phyloP scores from a whole-genome alignment of 2,888 invertebrate genomes.

The Oscheius onirici region DNA sequence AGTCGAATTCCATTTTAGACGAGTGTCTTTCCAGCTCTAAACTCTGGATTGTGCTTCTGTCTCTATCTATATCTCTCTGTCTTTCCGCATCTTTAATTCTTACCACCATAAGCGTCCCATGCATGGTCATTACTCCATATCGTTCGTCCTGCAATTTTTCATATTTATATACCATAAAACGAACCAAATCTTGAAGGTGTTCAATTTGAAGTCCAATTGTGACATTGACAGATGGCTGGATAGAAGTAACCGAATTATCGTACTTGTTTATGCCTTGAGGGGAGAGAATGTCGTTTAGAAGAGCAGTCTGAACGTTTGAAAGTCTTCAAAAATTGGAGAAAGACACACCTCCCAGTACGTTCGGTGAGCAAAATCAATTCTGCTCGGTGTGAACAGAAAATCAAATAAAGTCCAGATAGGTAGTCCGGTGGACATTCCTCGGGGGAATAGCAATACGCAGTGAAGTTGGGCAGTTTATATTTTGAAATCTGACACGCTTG shows the following conservation, averaged over 20 bases:
- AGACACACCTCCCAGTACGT: constrained; percentile 2
- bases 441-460: not conserved
- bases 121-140: constrained; percentile 6
- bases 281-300: not conserved
- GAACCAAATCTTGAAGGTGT: constrained; percentile 3
- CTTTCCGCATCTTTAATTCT: not conserved
- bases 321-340: too few species aligned
- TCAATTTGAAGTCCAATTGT: not conserved
- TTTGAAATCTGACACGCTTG: not conserved
- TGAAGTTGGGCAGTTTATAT: not conserved
- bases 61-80: too few species aligned
- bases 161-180: not conserved
- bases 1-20: constrained; percentile 17
- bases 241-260: not conserved
- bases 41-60: not conserved
- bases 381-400: not conserved
- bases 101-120: constrained; percentile 9
- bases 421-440: not conserved
- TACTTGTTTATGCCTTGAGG: not conserved
- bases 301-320: not conserved
- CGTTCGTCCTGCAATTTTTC: not conserved
- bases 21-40: constrained; percentile 14
- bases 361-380: constrained; percentile 8
- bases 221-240: not conserved
- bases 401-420: constrained; percentile 13